Evolutionary conservation across 1,140 invertebrate genomes (phyloP), one percentile per base, ranked within the genome.

Genomic region (Hyposmocoma kahamanoa): DNA sequence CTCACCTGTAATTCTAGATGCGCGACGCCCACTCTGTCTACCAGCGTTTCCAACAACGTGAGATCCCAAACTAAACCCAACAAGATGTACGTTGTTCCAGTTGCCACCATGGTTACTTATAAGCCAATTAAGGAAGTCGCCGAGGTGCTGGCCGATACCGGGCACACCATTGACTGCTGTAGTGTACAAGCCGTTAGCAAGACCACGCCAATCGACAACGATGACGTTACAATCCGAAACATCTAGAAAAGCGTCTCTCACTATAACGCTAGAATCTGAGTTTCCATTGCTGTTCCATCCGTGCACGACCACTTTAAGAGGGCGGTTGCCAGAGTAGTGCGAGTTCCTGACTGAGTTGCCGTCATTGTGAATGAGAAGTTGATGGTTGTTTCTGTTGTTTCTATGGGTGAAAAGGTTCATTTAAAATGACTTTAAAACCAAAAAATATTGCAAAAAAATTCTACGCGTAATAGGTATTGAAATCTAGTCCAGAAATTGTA

Each of bases 51-150:
- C 94, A 0, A 92, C 91, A 17, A 95, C 89, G 54, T 96, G 94
- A 1, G 93, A 93, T 0, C 95, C 95, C 22, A 96, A 82, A 58
- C 94, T 95, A 76, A 95, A 94, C 0, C 95, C 95, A 50, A 96
- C 88, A n/a, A 96, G 66, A 58, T 96, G 93, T 34, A 93, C 83
- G 28, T 89, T 77, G 15, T 86, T 76, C 61, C 61, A 76, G 34
- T 63, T 61, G 5, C 66, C 64, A 44, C 68, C 70, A 21, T 42
- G 49, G 11, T 49, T 65, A 1, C 64, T 49, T 8, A 62, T 47
- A 0, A 76, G 56, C 56, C 57, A 79, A 3, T 42, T 18, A 0
- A 79, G 11, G 28, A 86, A 84, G 47, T 76, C 66, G 1, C 67
- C 78, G 5, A 85, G 52, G 42, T 67, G 56, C 1, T 67, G 55